Evolutionary conservation across 2,888 invertebrate genomes (phyloP), one percentile per base, ranked within the genome.

Genomic region (Acanthosoma haemorrhoidale): DNA sequence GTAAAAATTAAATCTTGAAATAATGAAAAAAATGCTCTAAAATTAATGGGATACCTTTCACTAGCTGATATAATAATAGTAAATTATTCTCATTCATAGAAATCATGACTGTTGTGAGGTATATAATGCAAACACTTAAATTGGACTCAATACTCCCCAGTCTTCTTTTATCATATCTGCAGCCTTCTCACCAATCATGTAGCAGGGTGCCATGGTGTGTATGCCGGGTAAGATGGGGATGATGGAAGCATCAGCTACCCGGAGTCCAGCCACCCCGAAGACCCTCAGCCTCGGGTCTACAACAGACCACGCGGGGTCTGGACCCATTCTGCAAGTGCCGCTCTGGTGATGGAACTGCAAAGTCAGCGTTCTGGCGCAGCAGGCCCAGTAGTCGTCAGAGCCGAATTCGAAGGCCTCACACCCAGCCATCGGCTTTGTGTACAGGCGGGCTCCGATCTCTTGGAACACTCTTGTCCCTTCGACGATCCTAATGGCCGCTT

Each of bases 301-400:
- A 4, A 77, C 77, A 1, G 77, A 75, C 15, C 72, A 74, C 8
- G 71, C 39, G 59, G 43, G 43, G 8, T 73, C 43, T 1, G 76
- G 75, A 0, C 77, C 77, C 77, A 77, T 77, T 70, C 75, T 75
- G 69, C 76, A 76, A 0, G 77, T 77, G 11, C 77, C 76, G 57
- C 74, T 73, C 79, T 88, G 87, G 77, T 89, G 89, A 72, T 89
- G 89, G 74, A 91, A 80, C 60, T 88, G 89, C 68, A 88, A 86
- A 6, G 88, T 87, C 18, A 88, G 84, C 73, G 87, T 85, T 74
- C 87, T 84, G 21, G 89, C 83, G 51, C 87, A 87, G 77, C 92
- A 92, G 64, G 83, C 83, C 90, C 90, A 91, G 78, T 92, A 91
- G 11, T 82, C 79, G 74, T 90, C 87, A 2, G 86, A 86, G 71